Conservation (phyloP, 2,797 vertebrate genomes). For the Sebastes baramenuke region DNA sequence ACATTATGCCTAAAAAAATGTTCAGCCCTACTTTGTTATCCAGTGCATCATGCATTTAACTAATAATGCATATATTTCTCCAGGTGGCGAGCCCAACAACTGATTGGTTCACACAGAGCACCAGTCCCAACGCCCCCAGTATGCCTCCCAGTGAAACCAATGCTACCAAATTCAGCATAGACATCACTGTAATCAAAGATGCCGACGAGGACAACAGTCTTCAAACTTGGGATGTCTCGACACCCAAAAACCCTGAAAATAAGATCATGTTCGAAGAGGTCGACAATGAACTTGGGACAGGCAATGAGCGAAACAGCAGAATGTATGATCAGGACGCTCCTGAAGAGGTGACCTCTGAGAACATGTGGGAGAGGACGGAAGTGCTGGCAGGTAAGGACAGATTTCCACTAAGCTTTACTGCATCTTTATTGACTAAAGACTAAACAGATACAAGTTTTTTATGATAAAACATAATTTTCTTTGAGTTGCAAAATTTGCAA, state of each 20-base stretch:
- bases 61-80: background rate
- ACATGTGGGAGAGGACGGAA: conserved; percentile 94
- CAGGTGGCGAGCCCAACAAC: conserved; percentile 31
- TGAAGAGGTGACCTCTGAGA: conserved; percentile 90
- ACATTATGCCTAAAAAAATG: background rate
- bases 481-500: background rate
- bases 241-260: fast-evolving
- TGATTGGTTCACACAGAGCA: conserved; percentile 6
- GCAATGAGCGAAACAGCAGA: background rate
- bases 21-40: background rate
- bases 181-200: background rate
- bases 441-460: background rate
- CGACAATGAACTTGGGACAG: background rate
- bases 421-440: background rate
- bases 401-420: background rate
- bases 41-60: background rate
- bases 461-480: background rate
- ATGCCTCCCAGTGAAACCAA: conserved; percentile 13
- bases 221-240: background rate
- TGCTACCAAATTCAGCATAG: background rate
- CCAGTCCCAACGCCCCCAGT: conserved; percentile 2
- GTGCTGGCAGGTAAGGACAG: conserved; percentile 90
- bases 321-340: conserved; percentile 62
- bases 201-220: conserved; percentile 7
- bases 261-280: fast-evolving